Conservation (phyloP, 2,113 vertebrate species). For the Scalopus aquaticus region DNA sequence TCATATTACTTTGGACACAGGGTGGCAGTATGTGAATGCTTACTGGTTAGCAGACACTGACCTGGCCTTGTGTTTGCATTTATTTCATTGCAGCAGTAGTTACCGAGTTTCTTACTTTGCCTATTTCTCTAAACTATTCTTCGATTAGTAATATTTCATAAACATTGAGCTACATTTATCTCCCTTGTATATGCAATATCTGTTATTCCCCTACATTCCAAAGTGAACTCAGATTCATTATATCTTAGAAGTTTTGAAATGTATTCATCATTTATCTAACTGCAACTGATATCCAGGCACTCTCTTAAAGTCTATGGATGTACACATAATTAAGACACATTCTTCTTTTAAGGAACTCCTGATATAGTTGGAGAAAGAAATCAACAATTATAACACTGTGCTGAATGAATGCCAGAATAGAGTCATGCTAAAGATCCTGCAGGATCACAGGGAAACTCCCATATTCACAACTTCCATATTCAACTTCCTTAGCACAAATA, state of each 20-base stretch:
- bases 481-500: not conserved
- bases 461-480: not conserved
- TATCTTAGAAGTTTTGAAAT: slow-evolving; percentile 31
- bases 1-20: slow-evolving; percentile 45
- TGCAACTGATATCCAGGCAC: not conserved
- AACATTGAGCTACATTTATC: not conserved
- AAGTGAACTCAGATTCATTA: not conserved
- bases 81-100: not conserved
- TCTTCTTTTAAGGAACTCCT: not conserved
- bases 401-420: not conserved
- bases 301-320: not conserved
- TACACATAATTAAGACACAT: not conserved
- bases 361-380: not conserved
- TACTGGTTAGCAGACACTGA: not conserved
- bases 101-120: not conserved
- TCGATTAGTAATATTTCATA: not conserved
- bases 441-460: not conserved
- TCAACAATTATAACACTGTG: not conserved
- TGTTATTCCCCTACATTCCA: not conserved
- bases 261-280: slow-evolving; percentile 5
- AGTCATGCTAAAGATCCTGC: not conserved
- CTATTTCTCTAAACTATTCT: not conserved
- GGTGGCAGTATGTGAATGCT: slow-evolving; percentile 58
- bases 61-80: not conserved
- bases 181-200: not conserved